Percentiles rank a stretch among this genome's conserved stretches.
These are phyloP conservation scores for Trichomalopsis sarcophagae DNA, from an alignment of 1,140 invertebrate species.

Conservation along the genomic window DNA sequence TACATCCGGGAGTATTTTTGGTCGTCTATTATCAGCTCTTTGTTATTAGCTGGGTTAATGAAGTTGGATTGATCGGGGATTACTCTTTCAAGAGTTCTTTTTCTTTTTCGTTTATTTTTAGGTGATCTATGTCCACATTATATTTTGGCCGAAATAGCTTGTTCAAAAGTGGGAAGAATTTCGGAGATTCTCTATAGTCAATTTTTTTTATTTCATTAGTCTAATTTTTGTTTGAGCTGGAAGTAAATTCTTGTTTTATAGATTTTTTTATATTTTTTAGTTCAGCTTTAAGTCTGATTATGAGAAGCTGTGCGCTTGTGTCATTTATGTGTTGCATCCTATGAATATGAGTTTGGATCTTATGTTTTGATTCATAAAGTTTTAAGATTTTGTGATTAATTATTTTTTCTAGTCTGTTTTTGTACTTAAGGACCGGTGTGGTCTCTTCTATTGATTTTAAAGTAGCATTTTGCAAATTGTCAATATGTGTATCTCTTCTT, in stretches of 20 bases:
- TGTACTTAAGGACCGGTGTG: background rate
- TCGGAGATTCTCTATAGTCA: slow-evolving; percentile 23
- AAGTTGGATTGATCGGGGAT: background rate
- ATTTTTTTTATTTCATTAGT: slow-evolving; percentile 49
- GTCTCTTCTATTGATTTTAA: background rate
- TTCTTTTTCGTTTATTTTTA: slow-evolving; percentile 12
- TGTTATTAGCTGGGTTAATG: background rate
- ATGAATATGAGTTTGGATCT: slow-evolving; percentile 28
- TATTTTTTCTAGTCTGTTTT: slow-evolving; percentile 22
- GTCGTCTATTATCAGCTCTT: slow-evolving; percentile 26
- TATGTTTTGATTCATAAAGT: slow-evolving; percentile 33
- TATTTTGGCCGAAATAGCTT: slow-evolving; percentile 41
- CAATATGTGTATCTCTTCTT: slow-evolving; percentile 11
- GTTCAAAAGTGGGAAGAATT: slow-evolving; percentile 49
- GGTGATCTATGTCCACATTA: slow-evolving; percentile 27
- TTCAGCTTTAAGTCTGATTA: slow-evolving; percentile 2
- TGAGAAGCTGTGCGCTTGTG: background rate
- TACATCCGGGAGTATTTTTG: slow-evolving; percentile 20
- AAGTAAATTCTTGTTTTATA: slow-evolving; percentile 43
- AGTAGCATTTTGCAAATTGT: background rate
- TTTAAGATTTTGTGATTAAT: slow-evolving; percentile 30
- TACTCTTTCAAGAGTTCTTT: background rate
- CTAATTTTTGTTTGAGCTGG: slow-evolving; percentile 47
- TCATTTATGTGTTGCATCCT: slow-evolving; percentile 7
- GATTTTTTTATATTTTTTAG: slow-evolving; percentile 3